A percentile compares a stretch with the other conserved stretches of the same genome.
Conservation (phyloP, 2,113 vertebrate genomes). For the Phalacrocorax aristotelis region DNA sequence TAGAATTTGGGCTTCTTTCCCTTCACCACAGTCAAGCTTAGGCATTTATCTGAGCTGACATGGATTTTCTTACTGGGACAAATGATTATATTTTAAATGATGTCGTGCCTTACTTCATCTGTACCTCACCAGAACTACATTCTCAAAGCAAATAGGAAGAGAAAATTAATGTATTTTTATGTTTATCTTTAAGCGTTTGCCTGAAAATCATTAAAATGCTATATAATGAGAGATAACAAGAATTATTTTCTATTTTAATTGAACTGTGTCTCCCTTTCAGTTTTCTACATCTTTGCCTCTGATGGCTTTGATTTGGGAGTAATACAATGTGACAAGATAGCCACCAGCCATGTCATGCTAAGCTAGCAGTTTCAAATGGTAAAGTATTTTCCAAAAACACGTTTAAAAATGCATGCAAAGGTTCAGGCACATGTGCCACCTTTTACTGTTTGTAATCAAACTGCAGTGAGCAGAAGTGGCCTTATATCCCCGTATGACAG, state of each 20-base stretch:
- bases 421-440: background rate
- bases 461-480: background rate
- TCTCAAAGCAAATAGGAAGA: background rate
- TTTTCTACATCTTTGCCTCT: background rate
- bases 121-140: background rate
- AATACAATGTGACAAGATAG: conserved; percentile 28
- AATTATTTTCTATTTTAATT: background rate
- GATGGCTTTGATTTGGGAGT: background rate
- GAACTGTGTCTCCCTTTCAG: background rate
- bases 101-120: background rate
- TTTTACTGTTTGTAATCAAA: conserved; percentile 8
- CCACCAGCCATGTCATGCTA: background rate
- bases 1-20: background rate
- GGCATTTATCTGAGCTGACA: background rate
- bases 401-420: background rate
- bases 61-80: background rate
- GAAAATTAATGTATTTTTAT: background rate
- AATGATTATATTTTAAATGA: background rate
- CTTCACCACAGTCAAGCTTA: background rate
- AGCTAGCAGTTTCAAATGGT: background rate
- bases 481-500: background rate
- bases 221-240: background rate
- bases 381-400: background rate
- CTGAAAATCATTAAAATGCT: background rate
- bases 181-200: background rate